Evolutionary conservation across 2,797 vertebrate genomes (phyloP).

Genomic region (Argya squamiceps): DNA sequence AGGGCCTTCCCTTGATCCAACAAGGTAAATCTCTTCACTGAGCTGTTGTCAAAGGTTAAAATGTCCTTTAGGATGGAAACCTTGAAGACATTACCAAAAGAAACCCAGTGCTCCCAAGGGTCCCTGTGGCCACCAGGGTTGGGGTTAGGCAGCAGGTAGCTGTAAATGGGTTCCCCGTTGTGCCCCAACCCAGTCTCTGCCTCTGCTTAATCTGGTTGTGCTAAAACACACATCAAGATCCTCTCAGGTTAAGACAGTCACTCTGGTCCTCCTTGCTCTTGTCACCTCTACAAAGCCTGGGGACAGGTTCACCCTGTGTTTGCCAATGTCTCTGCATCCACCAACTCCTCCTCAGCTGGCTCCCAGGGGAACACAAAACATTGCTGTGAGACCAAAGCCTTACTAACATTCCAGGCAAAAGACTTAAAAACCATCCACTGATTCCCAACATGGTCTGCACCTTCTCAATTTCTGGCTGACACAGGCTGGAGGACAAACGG

Average conservation of each 20-base stretch:
- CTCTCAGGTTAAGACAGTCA: no score
- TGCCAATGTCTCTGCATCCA: background rate
- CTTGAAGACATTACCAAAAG: background rate
- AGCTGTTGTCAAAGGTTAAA: background rate
- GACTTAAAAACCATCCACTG: background rate
- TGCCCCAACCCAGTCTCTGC: background rate
- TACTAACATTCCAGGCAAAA: background rate
- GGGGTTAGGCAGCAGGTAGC: background rate
- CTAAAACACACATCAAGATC: background rate
- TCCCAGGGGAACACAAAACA: background rate
- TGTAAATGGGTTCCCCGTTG: background rate
- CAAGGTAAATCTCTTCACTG: background rate
- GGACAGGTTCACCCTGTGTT: background rate
- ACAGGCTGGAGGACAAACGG: background rate
- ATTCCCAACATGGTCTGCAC: background rate
- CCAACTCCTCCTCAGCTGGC: background rate
- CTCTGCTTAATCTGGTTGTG: background rate
- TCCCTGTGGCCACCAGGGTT: rapidly evolving
- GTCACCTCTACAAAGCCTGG: background rate
- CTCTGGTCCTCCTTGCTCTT: background rate
- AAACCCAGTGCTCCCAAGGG: background rate
- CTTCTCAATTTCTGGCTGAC: background rate
- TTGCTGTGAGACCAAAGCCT: background rate
- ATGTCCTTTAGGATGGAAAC: background rate
- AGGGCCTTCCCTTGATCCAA: background rate